Evolutionary conservation across 2,888 invertebrate species (phyloP), one percentile per base, ranked within the genome.

Genomic region (Zygaena filipendulae): DNA sequence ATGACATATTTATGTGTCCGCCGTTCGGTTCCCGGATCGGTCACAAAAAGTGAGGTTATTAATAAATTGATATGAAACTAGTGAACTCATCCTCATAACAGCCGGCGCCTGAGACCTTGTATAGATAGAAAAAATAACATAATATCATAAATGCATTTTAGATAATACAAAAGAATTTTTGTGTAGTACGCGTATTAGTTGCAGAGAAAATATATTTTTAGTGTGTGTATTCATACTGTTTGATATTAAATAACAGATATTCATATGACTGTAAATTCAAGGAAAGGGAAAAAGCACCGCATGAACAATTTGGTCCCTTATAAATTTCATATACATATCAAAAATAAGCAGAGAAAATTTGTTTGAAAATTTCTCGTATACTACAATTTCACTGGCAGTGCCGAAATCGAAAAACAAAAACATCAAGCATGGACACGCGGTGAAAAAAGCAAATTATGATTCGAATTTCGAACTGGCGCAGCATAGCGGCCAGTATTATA

Each of bases 1-100:
- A 71, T 66, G 70, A 68, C 68, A 74, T 74, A 67, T 69, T 71
- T 70, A 69, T 69, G 59, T 55, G 41, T n/a, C n/a, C n/a, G n/a
- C n/a, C n/a, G n/a, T 33, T 34, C 26, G 35, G 29, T 22, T 33
- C 26, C 23, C 27, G 25, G 20, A 31, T 13, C 9, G 3, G 21
- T 32, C 43, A 52, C 52, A 67, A 71, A 63, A 51, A 43, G 35
- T 35, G 36, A 40, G n/a, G 40, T 59, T 61, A 67, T 68, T 71
- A 70, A 69, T 70, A 69, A 61, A 69, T 60, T 57, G 59, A 52
- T 62, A 64, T 59, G 55, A 57, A 55, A 63, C 58, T 64, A 63
- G 58, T 38, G 49, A 46, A 52, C 55, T 55, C 57, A 52, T 52
- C 44, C 43, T 54, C 59, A 55, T 58, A 61, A 47, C 49, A 36